Evolutionary conservation across 2,797 vertebrate genomes (phyloP), one percentile per base, ranked within the genome.

Genomic region (Antrozous pallidus): DNA sequence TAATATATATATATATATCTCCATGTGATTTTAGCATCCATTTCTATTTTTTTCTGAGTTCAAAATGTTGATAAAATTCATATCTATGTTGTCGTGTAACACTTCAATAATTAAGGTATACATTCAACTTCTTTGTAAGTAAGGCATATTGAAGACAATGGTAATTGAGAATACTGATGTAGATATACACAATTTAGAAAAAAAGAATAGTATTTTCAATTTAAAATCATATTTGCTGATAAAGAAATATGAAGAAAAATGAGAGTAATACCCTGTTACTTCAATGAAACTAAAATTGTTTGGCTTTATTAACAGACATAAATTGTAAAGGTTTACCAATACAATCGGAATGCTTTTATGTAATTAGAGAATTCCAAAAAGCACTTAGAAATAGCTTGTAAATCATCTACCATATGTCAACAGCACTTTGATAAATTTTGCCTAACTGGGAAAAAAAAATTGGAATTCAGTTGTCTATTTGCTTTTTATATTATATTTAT

Each of bases 361-460:
- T 97, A 90, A 96, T 94, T 88, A 96, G 70, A 94, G 78, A 97
- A 94, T 96, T 97, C 79, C 79, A 91, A 93, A 95, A 94, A 96
- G 42, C 75, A 67, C 81, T 95, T 96, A 86, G 83, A 93, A 96
- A 95, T 96, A 96, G 74, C 81, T 96, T 36, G n/a, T 97, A 97
- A 97, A 97, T 97, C 90, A 97, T 97, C 90, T 96, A 88, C 82
- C 38, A 54, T 18, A 9, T 95, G 42, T 96, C 97, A 90, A 94
- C 82, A 96, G 36, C 45, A 74, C n/a, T 94, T 97, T 84, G 93
- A 96, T 96, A 90, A 97, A 79, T 97, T 95, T 78, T 94, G 96
- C 93, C 47, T 54, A 54, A 54, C 51, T 93, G 36, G 74, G 81
- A 92, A 87, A 94, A 97, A 94, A 95, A 96, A 95, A 13, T 90